A percentile compares a stretch with the other conserved stretches of the same genome.
phyloP scores from a whole-genome alignment of 2,888 invertebrate species.

The Sepiola atlantica region DNA sequence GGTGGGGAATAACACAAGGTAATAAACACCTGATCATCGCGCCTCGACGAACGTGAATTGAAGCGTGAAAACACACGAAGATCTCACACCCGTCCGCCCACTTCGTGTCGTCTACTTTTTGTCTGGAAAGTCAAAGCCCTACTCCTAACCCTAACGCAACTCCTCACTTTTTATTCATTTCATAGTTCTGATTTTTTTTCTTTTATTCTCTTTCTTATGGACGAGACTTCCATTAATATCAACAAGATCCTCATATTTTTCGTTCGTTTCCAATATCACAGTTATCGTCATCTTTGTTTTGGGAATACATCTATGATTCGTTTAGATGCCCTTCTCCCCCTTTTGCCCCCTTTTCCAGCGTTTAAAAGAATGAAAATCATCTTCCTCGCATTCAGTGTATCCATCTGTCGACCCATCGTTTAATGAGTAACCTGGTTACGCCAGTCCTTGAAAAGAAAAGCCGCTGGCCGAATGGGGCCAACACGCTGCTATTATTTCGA shows the following conservation, averaged over 20 bases:
- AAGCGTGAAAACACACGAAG: neutral
- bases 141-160: neutral
- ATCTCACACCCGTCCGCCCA: neutral
- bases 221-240: neutral
- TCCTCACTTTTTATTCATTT: neutral
- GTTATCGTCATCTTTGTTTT: neutral
- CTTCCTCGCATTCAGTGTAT: neutral
- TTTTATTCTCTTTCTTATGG: neutral
- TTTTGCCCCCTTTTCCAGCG: neutral
- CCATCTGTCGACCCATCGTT: neutral
- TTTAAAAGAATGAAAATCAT: neutral
- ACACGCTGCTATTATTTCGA: neutral
- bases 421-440: neutral
- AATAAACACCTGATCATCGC: conserved; percentile 6
- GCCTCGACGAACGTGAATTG: neutral
- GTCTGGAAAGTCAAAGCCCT: neutral
- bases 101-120: neutral
- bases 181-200: neutral
- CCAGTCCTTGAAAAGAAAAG: neutral
- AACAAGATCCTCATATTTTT: neutral
- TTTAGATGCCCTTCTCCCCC: neutral
- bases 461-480: neutral
- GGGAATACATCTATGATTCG: neutral
- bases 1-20: neutral
- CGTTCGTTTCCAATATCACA: neutral